Base-by-base conservation (phyloP, 2,888 invertebrate genomes). In the Cosmopolites sordidus region DNA sequence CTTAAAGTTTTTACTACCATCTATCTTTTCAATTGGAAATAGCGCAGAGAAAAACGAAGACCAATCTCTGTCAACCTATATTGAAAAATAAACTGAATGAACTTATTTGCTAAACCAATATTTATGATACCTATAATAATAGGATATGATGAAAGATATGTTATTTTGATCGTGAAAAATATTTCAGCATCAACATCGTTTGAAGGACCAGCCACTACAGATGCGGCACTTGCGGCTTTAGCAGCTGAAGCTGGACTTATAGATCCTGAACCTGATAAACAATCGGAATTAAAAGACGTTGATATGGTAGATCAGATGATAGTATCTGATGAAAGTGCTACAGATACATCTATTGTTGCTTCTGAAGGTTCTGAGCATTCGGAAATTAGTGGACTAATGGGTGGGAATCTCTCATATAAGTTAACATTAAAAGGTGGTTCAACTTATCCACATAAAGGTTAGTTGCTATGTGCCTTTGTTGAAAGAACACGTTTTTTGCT, bases 221-320 rank as follows among this genome's bases (percentile, higher is more conserved):
- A 83, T 61, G 80, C 82, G 1, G 82, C 82, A 1, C 65, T 83
- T 9, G 81, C 82, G 12, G 82, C 82, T 3, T 66, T 83, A 15
- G 82, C 82, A 6, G 82, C 81, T 1, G 83, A 83, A 65, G 81
- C 82, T 18, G 81, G 82, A 1, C 68, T 83, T 2, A 78, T 82
- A 37, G 81, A 80, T 61, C 78, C 80, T 0, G 72, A 73, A 52
- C 65, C 67, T 1, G 67, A 65, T 16, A 61, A 66, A 17, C 54
- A 48, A 16, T 11, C 39, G 12, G 41, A 58, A 44, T 49, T 49
- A 46, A 54, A 51, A 14, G 66, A 61, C 8, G 33, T 27, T 8
- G 55, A 52, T 2, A 50, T 60, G 15, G 56, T 45, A 8, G 57
- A 54, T 47, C 18, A 50, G 16, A 58, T 52, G 1, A 56, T 60